Percentiles rank a stretch among this genome's conserved stretches.
Evolutionary conservation across 2,888 invertebrate genomes (phyloP).

Genomic region (Quadriops clusia): DNA sequence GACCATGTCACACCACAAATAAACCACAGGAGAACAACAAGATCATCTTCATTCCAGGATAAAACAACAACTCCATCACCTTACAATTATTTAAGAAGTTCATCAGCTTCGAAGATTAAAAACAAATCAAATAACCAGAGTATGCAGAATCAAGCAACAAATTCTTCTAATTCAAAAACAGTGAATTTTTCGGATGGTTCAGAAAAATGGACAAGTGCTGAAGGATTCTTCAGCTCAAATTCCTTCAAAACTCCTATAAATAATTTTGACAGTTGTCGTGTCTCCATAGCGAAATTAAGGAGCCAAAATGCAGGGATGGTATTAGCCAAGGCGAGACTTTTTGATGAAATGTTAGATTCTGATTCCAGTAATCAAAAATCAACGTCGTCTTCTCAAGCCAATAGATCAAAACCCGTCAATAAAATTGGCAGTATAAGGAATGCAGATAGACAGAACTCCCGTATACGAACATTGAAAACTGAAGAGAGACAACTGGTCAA

Average conservation of each 20-base stretch:
- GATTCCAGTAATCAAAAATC: slow-evolving; percentile 17
- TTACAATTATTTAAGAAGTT: slow-evolving; percentile 5
- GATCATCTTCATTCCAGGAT: slow-evolving; percentile 20
- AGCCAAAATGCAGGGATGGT: slow-evolving; percentile 72
- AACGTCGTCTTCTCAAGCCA: too few relatives aligned
- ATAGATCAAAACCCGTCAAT: slow-evolving; percentile 11
- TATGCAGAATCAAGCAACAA: slow-evolving; percentile 5
- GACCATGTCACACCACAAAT: slow-evolving; percentile 2
- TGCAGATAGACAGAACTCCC: slow-evolving; percentile 18
- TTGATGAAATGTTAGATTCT: slow-evolving; percentile 41
- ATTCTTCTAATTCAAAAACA: slow-evolving; percentile 6
- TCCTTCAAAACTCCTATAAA: slow-evolving; percentile 40
- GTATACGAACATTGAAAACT: slow-evolving; percentile 20
- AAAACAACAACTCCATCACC: slow-evolving; percentile 8
- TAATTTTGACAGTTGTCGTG: slow-evolving; percentile 49
- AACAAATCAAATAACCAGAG: slow-evolving; percentile 8
- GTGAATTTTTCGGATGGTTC: slow-evolving; percentile 15
- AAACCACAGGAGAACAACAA: slow-evolving; percentile 6
- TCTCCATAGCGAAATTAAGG: slow-evolving; percentile 59
- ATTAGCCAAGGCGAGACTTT: slow-evolving; percentile 64
- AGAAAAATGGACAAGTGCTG: slow-evolving; percentile 36
- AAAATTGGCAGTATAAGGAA: slow-evolving; percentile 22
- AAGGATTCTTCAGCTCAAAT: slow-evolving; percentile 33
- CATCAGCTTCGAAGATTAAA: slow-evolving; percentile 5
- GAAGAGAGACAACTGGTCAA: slow-evolving; percentile 23